Evolutionary conservation across 2,888 invertebrate species (phyloP), one percentile per base, ranked within the genome.

Genomic region (Auanema sp.): DNA sequence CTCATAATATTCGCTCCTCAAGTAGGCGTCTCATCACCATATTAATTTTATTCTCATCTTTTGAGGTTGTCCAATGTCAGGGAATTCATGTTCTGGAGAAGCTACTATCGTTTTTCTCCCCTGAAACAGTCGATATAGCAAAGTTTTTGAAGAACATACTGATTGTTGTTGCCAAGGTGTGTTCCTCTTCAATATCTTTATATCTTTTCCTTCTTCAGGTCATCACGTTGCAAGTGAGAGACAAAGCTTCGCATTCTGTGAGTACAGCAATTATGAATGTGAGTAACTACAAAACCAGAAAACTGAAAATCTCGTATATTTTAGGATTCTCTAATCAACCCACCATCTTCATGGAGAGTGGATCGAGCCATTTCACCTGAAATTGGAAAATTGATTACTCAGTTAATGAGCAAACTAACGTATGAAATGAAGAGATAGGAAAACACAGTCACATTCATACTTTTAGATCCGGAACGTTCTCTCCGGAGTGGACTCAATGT

Each of bases 1-100:
- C 50, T 83, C 43, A 62, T 82, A 8, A 72, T 83, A 33, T 83
- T 81, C 59, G 73, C 83, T 10, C 79, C 83, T 6, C 70, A 76
- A 55, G 72, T 78, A 42, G 55, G 33, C 8, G n/a, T n/a, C n/a
- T n/a, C n/a, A n/a, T 21, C 47, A 5, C 5, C 10, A 47, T 16
- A 16, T 47, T 47, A 43, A 12, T 52, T 18, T 18, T 41, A 16
- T 8, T 24, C 57, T 8, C n/a, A 40, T 14, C 4, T 25, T 54
- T 60, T 60, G 41, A 75, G 63, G 59, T 76, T 6, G 79, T 81
- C 5, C 81, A 83, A 63, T 68, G 77, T 55, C 80, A 81, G 65
- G 73, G 72, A 11, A 57, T 83, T 33, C 79, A 82, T 44, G 74
- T 80, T 14, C 71, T 83, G 49, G 79, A 79, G 55, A 65, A 71